These are phyloP conservation scores for Rotaria macrura DNA, from an alignment of 2,888 invertebrate genomes.

Conservation along the genomic window DNA sequence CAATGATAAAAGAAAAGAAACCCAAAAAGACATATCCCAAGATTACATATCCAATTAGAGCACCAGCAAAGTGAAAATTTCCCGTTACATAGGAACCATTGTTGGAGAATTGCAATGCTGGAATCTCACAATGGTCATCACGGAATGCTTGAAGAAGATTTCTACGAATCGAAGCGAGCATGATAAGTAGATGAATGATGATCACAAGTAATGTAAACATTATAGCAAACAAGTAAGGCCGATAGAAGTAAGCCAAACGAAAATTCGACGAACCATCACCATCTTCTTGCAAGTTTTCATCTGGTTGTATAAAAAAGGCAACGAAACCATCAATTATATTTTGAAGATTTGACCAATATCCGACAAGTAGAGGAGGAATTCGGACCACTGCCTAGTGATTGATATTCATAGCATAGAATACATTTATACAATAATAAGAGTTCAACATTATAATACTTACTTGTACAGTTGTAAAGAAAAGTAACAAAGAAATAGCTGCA, in stretches of 20 bases:
- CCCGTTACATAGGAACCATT: neutral
- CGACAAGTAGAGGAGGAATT: neutral
- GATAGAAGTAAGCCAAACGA: neutral
- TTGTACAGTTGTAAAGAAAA: neutral
- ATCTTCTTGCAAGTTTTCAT: no score
- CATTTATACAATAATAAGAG: no score
- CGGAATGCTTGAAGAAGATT: neutral
- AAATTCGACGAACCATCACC: no score
- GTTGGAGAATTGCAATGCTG: neutral
- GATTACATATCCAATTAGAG: neutral
- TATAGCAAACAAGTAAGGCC: rapidly evolving
- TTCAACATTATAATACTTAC: no score
- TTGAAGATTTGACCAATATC: no score
- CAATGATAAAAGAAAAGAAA: neutral
- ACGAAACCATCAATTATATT: no score
- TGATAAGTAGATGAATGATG: neutral
- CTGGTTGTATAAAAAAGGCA: no score
- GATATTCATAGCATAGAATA: no score
- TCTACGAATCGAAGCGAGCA: neutral
- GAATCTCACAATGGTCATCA: neutral
- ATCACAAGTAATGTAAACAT: neutral
- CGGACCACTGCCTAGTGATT: neutral
- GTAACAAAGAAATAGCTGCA: neutral
- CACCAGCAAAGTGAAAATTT: neutral
- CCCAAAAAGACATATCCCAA: neutral